Evolutionary conservation across 2,888 invertebrate species (phyloP), one percentile per base, ranked within the genome.

Genomic region (Cheilosia soror): DNA sequence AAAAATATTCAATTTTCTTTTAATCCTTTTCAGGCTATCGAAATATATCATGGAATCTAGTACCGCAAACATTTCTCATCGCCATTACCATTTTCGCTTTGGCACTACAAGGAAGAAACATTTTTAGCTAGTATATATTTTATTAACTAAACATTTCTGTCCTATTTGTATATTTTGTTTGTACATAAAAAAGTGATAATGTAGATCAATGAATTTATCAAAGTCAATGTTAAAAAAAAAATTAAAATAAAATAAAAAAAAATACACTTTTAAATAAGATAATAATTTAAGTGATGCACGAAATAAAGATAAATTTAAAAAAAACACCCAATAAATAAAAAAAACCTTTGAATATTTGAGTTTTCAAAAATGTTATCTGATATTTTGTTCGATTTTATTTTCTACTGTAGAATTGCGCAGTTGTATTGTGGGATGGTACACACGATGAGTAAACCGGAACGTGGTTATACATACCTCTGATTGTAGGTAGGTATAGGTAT

Each of bases 171-270:
- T 76, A 85, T 85, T 85, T 77, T 66, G 80, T 85, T 85, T 85
- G 85, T 85, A 85, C 40, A 85, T 85, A 85, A 71, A 69, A 72
- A 80, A 85, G 85, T 85, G 85, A 85, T 85, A 20, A 81, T 85
- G 71, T 85, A 81, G 85, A 85, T 81, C 80, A 80, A 85, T 76
- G 85, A 85, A 81, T 85, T 85, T 85, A 85, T 85, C 80, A 85
- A 60, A 80, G 85, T 85, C 85, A 85, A 85, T 85, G 81, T 85
- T 85, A 58, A 85, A 80, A 65, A 62, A 75, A 73, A 66, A 27
- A 49, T n/a, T 51, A 51, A 63, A 65, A 51, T n/a, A 60, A 60
- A 55, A 33, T 15, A 20, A 66, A 80, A 51, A 65, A 76, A 77
- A 40, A 9, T 65, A 85, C 83, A 78, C 83, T 73, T 78, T 78